Percentiles rank a stretch among this genome's conserved stretches.
Conservation (phyloP, 2,888 invertebrate species). For the Theretra japonica region DNA sequence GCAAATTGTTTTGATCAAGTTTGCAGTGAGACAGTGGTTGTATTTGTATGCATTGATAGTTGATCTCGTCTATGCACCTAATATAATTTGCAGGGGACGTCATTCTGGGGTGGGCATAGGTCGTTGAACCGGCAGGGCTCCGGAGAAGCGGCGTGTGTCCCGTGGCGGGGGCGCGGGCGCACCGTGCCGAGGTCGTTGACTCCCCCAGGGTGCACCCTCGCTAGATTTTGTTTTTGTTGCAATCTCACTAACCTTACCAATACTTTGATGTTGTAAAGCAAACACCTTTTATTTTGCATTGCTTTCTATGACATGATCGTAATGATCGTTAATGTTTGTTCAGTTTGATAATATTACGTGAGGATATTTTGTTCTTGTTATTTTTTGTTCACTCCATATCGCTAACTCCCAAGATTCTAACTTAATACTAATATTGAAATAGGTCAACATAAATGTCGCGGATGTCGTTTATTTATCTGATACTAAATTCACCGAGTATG, state of each 20-base stretch:
- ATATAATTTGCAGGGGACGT: slow-evolving; percentile 62
- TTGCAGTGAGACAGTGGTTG: not conserved
- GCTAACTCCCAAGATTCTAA: not conserved
- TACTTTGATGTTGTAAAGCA: not conserved
- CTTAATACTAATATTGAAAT: not conserved
- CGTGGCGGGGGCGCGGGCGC: slow-evolving; percentile 64
- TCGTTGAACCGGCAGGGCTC: slow-evolving; percentile 78
- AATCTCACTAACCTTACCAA: slow-evolving; percentile 36
- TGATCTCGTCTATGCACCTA: slow-evolving; percentile 46
- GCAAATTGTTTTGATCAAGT: not conserved
- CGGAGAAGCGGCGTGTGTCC: slow-evolving; percentile 63
- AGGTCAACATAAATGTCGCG: not conserved
- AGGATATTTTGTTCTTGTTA: not conserved
- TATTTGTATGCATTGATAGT: slow-evolving; percentile 40
- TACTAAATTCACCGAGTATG: not conserved
- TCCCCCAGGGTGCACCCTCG: slow-evolving; percentile 67
- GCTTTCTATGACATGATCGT: not conserved
- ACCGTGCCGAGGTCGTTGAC: slow-evolving; percentile 77
- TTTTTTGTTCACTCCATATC: not conserved
- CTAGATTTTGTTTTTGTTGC: slow-evolving; percentile 64
- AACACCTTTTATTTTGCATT: not conserved
- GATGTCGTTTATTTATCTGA: not conserved
- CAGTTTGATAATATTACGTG: not conserved
- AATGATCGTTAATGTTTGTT: not conserved
- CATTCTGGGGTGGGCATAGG: slow-evolving; percentile 65